phyloP scores from a whole-genome alignment of 2,797 vertebrate species.

The Brotula barbata region DNA sequence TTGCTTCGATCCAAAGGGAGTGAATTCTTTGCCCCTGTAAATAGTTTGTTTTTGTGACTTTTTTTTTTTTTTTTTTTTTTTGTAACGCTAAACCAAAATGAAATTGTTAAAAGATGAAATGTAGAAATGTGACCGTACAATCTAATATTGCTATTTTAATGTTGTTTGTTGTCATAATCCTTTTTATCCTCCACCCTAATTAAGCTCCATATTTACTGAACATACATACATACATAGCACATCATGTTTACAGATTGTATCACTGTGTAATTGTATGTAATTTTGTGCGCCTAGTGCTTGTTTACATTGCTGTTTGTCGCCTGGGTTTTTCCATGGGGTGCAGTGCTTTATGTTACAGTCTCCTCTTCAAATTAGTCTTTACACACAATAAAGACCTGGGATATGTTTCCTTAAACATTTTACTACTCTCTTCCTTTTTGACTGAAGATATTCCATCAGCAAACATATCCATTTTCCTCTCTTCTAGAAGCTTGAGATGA shows the following conservation, averaged over 20 bases:
- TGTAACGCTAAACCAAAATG: constrained; percentile 67
- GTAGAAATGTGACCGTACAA: constrained; percentile 72
- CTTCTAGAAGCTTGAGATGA: too few relatives aligned
- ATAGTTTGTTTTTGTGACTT: constrained; percentile 73
- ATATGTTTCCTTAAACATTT: constrained; percentile 41
- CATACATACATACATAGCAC: constrained; percentile 31
- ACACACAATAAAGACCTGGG: constrained; percentile 46
- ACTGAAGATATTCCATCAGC: background rate
- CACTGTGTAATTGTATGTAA: constrained; percentile 40
- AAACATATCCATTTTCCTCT: constrained; percentile 14
- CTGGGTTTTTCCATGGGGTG: constrained; percentile 19
- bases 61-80: constrained; percentile 61
- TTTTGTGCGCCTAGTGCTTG: constrained; percentile 53
- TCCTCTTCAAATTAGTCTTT: constrained; percentile 38
- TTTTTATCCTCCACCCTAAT: constrained; percentile 37
- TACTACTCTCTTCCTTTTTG: constrained; percentile 23
- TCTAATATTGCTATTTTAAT: constrained; percentile 61
- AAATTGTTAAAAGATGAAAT: constrained; percentile 42
- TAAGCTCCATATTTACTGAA: constrained; percentile 49
- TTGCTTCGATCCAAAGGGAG: constrained; percentile 66
- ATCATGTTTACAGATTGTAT: constrained; percentile 60
- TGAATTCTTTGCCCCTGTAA: constrained; percentile 69
- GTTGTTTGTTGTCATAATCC: constrained; percentile 24
- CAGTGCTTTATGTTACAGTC: constrained; percentile 53
- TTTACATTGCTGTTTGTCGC: constrained; percentile 54